phyloP scores from a whole-genome alignment of 2,888 invertebrate genomes.

The Diachrysia chrysitis region DNA sequence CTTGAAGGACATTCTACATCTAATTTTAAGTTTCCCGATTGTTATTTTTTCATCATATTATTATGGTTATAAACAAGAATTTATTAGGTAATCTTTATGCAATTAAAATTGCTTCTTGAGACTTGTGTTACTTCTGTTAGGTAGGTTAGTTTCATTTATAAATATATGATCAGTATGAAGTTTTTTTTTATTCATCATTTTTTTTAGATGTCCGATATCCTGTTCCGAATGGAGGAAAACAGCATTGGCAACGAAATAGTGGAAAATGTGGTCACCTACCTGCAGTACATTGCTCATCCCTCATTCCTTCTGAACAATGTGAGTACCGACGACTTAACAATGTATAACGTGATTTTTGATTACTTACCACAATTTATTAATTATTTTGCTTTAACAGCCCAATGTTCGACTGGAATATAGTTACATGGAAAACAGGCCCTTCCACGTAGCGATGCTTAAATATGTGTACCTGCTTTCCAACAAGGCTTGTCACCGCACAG shows the following conservation, averaged over 20 bases:
- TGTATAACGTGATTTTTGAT: too few species aligned
- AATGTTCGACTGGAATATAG: slow-evolving; percentile 72
- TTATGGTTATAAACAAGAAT: too few species aligned
- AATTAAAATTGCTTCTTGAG: too few species aligned
- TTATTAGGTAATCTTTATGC: too few species aligned
- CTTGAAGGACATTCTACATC: too few species aligned
- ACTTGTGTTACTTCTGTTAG: too few species aligned
- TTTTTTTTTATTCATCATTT: not conserved
- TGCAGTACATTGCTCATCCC: slow-evolving; percentile 71
- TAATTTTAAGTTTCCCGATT: too few species aligned
- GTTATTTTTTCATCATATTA: too few species aligned
- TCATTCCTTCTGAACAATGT: slow-evolving; percentile 73
- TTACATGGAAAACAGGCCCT: slow-evolving; percentile 75
- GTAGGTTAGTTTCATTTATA: too few species aligned
- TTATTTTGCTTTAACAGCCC: slow-evolving; percentile 60
- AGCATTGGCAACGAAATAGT: slow-evolving; percentile 61
- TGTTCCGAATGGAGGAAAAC: slow-evolving; percentile 69
- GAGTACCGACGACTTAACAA: too few species aligned
- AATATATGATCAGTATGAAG: too few species aligned
- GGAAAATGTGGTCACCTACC: slow-evolving; percentile 67
- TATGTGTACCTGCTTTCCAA: slow-evolving; percentile 93
- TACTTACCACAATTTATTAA: not conserved
- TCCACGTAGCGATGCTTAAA: slow-evolving; percentile 92
- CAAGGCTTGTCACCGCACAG: slow-evolving; percentile 95
- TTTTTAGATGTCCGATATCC: slow-evolving; percentile 66